Percentiles rank a stretch among this genome's conserved stretches.
Evolutionary conservation across 35 echinoderm and acorn worm species (phyloP).

Genomic region (Ophioderma brevispina): DNA sequence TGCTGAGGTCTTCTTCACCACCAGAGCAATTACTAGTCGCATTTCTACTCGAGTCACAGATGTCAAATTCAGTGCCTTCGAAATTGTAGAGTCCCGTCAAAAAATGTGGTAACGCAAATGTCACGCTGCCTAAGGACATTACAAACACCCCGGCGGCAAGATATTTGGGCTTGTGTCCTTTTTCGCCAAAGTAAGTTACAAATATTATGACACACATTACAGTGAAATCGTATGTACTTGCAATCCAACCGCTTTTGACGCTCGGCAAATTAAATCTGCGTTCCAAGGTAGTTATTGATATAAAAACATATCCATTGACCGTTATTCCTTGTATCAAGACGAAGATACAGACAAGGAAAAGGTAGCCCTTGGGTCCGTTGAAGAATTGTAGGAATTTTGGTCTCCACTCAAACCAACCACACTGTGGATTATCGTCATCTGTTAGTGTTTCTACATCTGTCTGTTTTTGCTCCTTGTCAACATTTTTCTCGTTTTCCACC

Average conservation of each 20-base stretch:
- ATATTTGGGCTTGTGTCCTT: slow-evolving; percentile 60
- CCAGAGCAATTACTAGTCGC: neutral
- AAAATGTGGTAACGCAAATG: slow-evolving; percentile 78
- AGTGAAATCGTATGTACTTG: slow-evolving; percentile 73
- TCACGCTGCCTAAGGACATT: slow-evolving; percentile 54
- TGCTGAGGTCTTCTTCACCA: slow-evolving; percentile 8
- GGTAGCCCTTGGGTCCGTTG: slow-evolving; percentile 61
- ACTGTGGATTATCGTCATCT: slow-evolving; percentile 42
- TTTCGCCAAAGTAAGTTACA: slow-evolving; percentile 83
- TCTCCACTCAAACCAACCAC: slow-evolving; percentile 65
- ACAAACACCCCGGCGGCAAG: slow-evolving; percentile 58
- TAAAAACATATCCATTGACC: slow-evolving; percentile 69
- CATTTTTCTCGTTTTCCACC: too few relatives aligned
- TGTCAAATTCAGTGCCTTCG: slow-evolving; percentile 21
- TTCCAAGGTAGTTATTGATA: slow-evolving; percentile 81
- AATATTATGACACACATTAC: slow-evolving; percentile 56
- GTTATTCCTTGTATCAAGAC: slow-evolving; percentile 73
- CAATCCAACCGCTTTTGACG: slow-evolving; percentile 64
- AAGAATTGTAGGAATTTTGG: slow-evolving; percentile 60
- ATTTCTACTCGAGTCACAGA: neutral
- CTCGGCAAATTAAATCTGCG: slow-evolving; percentile 77
- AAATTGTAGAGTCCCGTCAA: slow-evolving; percentile 44
- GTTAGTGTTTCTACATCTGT: neutral
- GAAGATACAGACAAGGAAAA: slow-evolving; percentile 63
- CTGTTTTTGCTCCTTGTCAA: neutral